phyloP scores from a whole-genome alignment of 2,888 invertebrate species.

The Hydropsyche betteni region DNA sequence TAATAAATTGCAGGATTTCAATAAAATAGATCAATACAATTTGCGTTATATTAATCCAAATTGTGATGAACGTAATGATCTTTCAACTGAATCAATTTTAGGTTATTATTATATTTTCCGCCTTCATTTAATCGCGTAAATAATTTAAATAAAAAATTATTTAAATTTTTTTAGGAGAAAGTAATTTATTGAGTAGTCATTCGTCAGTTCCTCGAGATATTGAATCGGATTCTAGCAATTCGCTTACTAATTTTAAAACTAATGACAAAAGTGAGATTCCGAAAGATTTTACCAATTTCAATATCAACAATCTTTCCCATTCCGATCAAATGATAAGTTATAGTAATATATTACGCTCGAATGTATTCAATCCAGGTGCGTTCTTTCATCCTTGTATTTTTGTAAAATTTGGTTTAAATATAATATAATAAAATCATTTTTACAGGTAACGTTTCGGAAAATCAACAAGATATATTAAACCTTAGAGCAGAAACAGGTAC shows the following conservation, averaged over 20 bases:
- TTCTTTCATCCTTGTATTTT: too few relatives aligned
- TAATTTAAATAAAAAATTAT: neutral
- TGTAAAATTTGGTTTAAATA: too few relatives aligned
- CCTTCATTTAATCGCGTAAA: neutral
- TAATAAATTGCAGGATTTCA: conserved; percentile 62
- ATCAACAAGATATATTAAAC: too few relatives aligned
- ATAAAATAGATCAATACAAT: conserved; percentile 72
- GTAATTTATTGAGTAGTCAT: conserved; percentile 68
- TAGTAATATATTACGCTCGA: conserved; percentile 46
- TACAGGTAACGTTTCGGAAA: too few relatives aligned
- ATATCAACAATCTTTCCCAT: neutral
- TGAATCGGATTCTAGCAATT: neutral
- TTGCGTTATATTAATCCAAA: conserved; percentile 70
- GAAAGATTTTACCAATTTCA: conserved; percentile 10
- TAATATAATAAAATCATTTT: too few relatives aligned
- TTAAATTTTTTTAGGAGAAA: conserved; percentile 59
- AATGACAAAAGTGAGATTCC: neutral
- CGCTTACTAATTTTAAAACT: neutral
- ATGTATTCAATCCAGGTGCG: conserved; percentile 34
- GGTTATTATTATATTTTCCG: conserved; percentile 62
- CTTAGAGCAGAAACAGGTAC: too few relatives aligned
- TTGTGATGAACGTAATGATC: conserved; percentile 85
- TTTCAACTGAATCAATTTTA: conserved; percentile 86
- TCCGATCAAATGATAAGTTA: conserved; percentile 26
- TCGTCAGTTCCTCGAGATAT: conserved; percentile 62